Evolutionary conservation across 1,140 invertebrate species (phyloP).

Genomic region (Protaetia brevitarsis): DNA sequence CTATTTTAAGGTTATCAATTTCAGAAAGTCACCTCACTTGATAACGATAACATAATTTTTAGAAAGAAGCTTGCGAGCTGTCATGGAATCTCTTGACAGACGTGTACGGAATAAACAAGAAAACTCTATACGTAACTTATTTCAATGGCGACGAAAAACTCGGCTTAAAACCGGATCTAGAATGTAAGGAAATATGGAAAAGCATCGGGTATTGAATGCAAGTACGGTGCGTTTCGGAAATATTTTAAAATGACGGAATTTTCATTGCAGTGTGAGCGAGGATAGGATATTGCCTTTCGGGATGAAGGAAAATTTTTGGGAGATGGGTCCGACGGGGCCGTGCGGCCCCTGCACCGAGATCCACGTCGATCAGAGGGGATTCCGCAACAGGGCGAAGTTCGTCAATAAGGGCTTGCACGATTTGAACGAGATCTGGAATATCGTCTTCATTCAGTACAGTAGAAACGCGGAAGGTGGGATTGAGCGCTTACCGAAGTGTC

Average conservation of each 20-base stretch:
- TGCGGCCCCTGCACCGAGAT: constrained; percentile 96
- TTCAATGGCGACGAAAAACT: constrained; percentile 78
- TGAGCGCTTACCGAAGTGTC: constrained; percentile 59
- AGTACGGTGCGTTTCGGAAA: constrained; percentile 23
- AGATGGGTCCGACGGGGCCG: constrained; percentile 87
- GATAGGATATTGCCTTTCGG: constrained; percentile 76
- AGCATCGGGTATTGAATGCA: constrained; percentile 63
- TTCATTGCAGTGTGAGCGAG: constrained; percentile 59
- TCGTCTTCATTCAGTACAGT: constrained; percentile 89
- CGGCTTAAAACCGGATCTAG: constrained; percentile 72
- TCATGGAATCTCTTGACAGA: constrained; percentile 85
- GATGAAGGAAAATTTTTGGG: constrained; percentile 93
- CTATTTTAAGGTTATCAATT: constrained; percentile 83
- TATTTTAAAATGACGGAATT: constrained; percentile 30
- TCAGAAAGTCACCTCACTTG: not conserved
- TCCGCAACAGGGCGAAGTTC: constrained; percentile 52
- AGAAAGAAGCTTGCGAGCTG: constrained; percentile 89
- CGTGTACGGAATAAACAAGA: constrained; percentile 70
- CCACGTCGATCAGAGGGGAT: constrained; percentile 69
- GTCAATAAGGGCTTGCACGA: constrained; percentile 66
- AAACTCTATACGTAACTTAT: constrained; percentile 89
- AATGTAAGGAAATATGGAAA: constrained; percentile 88
- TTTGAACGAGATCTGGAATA: constrained; percentile 88
- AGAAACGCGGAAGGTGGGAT: constrained; percentile 67
- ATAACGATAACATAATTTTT: constrained; percentile 30